These are phyloP conservation scores for Phycodurus eques DNA, from an alignment of 2,113 vertebrate species.

Conservation along the genomic window DNA sequence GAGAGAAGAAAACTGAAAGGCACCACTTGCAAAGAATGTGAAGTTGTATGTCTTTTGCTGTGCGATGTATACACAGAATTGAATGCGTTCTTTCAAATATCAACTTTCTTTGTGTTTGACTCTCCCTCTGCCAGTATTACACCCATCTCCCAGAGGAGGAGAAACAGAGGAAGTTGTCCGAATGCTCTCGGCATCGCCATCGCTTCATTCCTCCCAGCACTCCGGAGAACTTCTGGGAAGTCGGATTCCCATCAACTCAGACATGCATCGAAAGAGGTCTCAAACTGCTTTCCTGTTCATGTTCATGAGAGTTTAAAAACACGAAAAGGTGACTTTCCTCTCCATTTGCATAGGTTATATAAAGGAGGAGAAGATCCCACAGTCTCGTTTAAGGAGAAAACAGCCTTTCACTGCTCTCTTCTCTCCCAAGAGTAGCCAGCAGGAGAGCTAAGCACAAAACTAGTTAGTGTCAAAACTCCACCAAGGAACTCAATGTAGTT, in stretches of 20 bases:
- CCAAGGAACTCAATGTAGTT: neutral
- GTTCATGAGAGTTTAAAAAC: neutral
- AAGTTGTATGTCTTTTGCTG: constrained; percentile 78
- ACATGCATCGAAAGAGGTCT: constrained; percentile 91
- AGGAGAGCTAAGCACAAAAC: constrained; percentile 66
- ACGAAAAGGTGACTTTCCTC: too few relatives aligned
- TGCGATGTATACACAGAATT: fast-evolving
- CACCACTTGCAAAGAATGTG: constrained; percentile 95
- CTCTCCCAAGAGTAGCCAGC: constrained; percentile 81
- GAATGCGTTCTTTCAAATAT: neutral
- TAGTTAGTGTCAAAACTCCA: neutral
- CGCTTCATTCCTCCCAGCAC: constrained; percentile 87
- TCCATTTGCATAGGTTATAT: constrained; percentile 82
- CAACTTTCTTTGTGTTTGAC: neutral
- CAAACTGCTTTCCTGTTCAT: neutral
- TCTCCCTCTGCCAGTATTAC: constrained; percentile 80
- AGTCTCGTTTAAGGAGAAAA: constrained; percentile 80
- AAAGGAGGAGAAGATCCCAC: constrained; percentile 83
- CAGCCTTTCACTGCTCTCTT: constrained; percentile 86
- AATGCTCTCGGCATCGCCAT: constrained; percentile 91
- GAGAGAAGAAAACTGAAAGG: constrained; percentile 90
- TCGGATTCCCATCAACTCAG: constrained; percentile 96
- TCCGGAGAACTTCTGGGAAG: constrained; percentile 98
- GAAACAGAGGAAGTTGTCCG: constrained; percentile 83
- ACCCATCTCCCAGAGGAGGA: constrained; percentile 87